A percentile compares a stretch with the other conserved stretches of the same genome.
Evolutionary conservation across 2,113 vertebrate species (phyloP).

Genomic region (Scalopus aquaticus): DNA sequence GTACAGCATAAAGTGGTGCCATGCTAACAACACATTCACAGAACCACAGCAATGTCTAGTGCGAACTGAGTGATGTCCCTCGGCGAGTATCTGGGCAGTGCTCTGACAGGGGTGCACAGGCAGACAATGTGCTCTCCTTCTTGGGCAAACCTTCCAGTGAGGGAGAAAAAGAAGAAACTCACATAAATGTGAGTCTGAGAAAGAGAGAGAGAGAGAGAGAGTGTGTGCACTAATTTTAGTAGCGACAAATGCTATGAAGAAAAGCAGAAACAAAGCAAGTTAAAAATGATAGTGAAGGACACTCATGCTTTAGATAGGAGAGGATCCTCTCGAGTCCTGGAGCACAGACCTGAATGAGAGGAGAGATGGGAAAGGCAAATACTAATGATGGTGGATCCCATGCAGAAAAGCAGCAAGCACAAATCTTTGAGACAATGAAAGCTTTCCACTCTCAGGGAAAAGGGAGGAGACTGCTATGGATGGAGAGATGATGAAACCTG

Average conservation of each 20-base stretch:
- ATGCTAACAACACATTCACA: neutral
- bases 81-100: neutral
- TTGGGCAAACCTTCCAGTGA: neutral
- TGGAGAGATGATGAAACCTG: neutral
- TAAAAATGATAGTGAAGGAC: neutral
- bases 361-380: neutral
- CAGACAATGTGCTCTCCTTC: neutral
- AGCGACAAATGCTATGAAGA: neutral
- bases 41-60: neutral
- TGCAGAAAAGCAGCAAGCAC: neutral
- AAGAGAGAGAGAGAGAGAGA: accelerated
- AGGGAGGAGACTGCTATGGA: neutral
- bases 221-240: neutral
- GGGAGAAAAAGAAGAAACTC: neutral
- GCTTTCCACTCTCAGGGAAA: neutral
- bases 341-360: neutral
- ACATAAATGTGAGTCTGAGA: too few relatives aligned
- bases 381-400: neutral
- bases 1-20: neutral
- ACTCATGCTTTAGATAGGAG: neutral
- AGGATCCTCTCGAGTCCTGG: too few relatives aligned
- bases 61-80: neutral
- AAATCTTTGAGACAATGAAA: too few relatives aligned
- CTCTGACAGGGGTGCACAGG: neutral
- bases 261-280: neutral